phyloP scores from a whole-genome alignment of 1,140 invertebrate species.

The Caenorhabditis tropicalis region DNA sequence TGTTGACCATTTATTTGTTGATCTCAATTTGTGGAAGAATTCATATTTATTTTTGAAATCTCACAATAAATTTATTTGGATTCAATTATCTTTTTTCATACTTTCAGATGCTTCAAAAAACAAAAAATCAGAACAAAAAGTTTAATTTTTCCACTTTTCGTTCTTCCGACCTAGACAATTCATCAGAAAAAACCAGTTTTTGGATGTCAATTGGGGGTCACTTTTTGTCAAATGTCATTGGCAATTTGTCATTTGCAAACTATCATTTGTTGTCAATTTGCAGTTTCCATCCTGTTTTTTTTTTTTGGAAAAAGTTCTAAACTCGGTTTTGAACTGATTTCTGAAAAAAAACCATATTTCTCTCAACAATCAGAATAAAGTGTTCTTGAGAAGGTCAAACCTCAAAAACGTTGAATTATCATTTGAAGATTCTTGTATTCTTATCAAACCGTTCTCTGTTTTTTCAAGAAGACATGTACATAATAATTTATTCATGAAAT shows the following conservation, averaged over 20 bases:
- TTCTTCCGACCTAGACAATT: background rate
- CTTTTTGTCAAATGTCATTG: background rate
- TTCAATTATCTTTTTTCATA: background rate
- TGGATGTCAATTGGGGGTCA: background rate
- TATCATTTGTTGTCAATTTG: background rate
- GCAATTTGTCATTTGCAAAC: background rate
- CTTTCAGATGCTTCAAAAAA: background rate
- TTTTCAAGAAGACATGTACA: background rate
- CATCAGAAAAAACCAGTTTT: background rate
- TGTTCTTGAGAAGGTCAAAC: background rate
- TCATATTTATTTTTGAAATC: background rate
- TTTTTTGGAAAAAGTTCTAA: background rate
- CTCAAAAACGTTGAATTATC: background rate
- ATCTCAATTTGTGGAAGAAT: too few relatives aligned
- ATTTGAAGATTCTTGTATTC: background rate
- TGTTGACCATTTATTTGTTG: background rate
- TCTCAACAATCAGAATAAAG: too few relatives aligned
- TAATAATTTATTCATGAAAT: background rate
- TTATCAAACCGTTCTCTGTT: background rate
- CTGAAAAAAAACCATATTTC: too few relatives aligned
- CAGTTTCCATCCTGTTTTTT: background rate
- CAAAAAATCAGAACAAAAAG: background rate
- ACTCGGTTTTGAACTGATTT: background rate
- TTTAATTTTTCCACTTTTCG: background rate
- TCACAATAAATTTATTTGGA: slow-evolving; percentile 23